Evolutionary conservation across 2,888 invertebrate species (phyloP).

Genomic region (Masnerella sp.): DNA sequence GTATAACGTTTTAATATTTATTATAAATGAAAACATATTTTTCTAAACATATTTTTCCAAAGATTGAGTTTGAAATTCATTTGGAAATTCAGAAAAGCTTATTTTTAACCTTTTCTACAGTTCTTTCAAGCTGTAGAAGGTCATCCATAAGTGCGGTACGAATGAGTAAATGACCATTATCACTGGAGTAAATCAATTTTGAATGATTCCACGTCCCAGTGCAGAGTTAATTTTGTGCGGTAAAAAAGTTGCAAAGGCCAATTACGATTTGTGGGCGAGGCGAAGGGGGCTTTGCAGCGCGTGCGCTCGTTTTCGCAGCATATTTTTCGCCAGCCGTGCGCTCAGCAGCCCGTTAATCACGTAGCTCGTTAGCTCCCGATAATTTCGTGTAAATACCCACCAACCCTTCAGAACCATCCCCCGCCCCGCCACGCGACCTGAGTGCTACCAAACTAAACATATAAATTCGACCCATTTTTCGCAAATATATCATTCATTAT

Average conservation of each 20-base stretch:
- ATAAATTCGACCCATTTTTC: constrained; percentile 16
- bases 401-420: constrained; percentile 49
- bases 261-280: constrained; percentile 52
- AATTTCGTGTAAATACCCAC: constrained; percentile 65
- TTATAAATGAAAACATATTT: no score
- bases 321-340: constrained; percentile 55
- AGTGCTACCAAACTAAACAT: constrained; percentile 41
- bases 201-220: constrained; percentile 43
- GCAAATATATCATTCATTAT: no score
- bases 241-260: constrained; percentile 50
- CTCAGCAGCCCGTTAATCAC: constrained; percentile 67
- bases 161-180: constrained; percentile 35
- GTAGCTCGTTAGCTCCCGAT: constrained; percentile 69
- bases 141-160: constrained; percentile 11
- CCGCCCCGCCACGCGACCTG: constrained; percentile 58
- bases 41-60: no score
- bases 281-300: constrained; percentile 42
- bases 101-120: constrained; percentile 12
- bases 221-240: constrained; percentile 49
- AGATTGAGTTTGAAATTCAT: no score
- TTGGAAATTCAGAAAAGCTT: no score
- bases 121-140: constrained; percentile 3
- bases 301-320: constrained; percentile 45
- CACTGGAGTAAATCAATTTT: constrained; percentile 51
- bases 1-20: no score